A percentile compares a stretch with the other conserved stretches of the same genome.
phyloP scores from a whole-genome alignment of 1,140 invertebrate genomes.

The Drosophila gunungcola region DNA sequence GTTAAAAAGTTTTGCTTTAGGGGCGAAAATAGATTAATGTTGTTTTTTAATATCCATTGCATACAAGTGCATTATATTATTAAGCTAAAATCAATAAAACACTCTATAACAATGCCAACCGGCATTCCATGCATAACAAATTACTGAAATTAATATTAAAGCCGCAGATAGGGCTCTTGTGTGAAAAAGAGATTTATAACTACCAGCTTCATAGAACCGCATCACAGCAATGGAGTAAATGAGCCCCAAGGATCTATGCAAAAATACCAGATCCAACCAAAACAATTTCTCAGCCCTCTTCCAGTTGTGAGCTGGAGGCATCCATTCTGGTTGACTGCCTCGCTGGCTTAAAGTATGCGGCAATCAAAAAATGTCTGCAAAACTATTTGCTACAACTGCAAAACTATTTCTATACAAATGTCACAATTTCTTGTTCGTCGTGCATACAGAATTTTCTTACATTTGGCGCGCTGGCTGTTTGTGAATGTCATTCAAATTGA shows the following conservation, averaged over 20 bases:
- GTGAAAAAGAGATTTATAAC: background rate
- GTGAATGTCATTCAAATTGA: slow-evolving; percentile 82
- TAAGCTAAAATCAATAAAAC: too few relatives aligned
- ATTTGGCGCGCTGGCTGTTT: slow-evolving; percentile 48
- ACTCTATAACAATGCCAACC: background rate
- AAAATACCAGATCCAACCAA: slow-evolving; percentile 33
- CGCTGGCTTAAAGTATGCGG: slow-evolving; percentile 65
- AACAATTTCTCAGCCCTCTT: slow-evolving; percentile 39
- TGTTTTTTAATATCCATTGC: too few relatives aligned
- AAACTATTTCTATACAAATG: slow-evolving; percentile 80
- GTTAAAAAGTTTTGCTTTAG: too few relatives aligned
- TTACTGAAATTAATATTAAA: slow-evolving; percentile 4
- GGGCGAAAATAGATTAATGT: too few relatives aligned
- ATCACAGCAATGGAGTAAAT: slow-evolving; percentile 26
- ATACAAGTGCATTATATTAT: too few relatives aligned
- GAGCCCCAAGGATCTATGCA: slow-evolving; percentile 17
- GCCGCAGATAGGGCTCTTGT: background rate
- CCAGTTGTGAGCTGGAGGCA: slow-evolving; percentile 38
- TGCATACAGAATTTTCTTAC: slow-evolving; percentile 33
- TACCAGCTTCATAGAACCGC: background rate
- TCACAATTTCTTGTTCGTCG: slow-evolving; percentile 71
- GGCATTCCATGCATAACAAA: background rate
- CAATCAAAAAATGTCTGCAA: slow-evolving; percentile 80
- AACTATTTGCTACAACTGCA: slow-evolving; percentile 75
- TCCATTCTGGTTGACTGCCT: slow-evolving; percentile 37